Evolutionary conservation across 2,797 vertebrate genomes (phyloP).

Genomic region (Fringilla coelebs): DNA sequence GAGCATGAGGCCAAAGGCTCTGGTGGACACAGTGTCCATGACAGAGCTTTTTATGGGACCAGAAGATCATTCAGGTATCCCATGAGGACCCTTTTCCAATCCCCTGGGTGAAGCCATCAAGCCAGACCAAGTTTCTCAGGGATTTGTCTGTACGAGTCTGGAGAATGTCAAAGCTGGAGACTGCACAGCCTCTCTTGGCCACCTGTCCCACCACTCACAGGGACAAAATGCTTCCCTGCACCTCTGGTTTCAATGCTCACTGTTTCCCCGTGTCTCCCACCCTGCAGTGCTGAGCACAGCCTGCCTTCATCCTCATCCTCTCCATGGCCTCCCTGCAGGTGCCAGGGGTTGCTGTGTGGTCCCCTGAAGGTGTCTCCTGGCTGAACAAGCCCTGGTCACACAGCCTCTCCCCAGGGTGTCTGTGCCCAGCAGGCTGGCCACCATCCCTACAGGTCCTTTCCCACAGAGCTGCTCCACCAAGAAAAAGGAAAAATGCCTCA

Average conservation of each 20-base stretch:
- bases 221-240: not conserved
- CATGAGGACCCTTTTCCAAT: not conserved
- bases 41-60: not conserved
- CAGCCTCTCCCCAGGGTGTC: not conserved
- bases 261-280: not conserved
- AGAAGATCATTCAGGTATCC: not conserved
- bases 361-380: not conserved
- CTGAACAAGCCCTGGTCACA: not conserved
- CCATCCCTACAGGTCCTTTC: not conserved
- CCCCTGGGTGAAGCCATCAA: not conserved
- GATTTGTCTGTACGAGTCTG: not conserved
- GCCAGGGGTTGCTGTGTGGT: not conserved
- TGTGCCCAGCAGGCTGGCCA: not conserved
- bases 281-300: not conserved
- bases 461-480: not conserved
- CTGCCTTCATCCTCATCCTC: not conserved
- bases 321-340: not conserved
- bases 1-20: not conserved
- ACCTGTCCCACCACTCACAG: not conserved
- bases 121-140: not conserved
- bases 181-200: not conserved
- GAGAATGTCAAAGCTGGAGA: not conserved
- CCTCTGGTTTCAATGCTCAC: rapidly evolving
- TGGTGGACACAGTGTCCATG: not conserved
- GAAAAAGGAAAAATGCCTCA: not conserved